Percentiles rank a stretch among this genome's conserved stretches.
Conservation (phyloP, 1,140 invertebrate species). For the Macrostomum lignano region DNA sequence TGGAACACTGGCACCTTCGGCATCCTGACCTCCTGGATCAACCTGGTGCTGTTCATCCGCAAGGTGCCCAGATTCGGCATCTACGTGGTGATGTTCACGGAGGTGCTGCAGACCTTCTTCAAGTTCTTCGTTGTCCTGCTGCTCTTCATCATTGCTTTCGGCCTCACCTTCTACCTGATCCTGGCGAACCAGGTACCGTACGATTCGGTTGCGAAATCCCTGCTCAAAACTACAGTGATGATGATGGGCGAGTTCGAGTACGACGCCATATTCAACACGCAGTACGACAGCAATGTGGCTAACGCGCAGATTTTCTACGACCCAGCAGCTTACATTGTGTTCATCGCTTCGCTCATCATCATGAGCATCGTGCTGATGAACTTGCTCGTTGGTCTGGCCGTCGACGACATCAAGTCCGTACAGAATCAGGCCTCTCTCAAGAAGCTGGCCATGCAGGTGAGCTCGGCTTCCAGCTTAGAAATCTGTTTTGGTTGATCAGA, state of each 20-base stretch:
- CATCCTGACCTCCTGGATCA: conserved; percentile 31
- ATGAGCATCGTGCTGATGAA: conserved; percentile 30
- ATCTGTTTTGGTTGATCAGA: no score
- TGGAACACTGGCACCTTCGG: conserved; percentile 30
- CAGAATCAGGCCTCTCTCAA: conserved; percentile 31
- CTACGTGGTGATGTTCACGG: conserved; percentile 34
- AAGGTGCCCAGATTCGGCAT: conserved; percentile 32
- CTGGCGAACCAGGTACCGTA: conserved; percentile 23
- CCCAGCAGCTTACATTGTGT: conserved; percentile 16
- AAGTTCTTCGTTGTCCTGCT: conserved; percentile 31
- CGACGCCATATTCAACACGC: conserved; percentile 7
- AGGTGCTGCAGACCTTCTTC: conserved; percentile 30
- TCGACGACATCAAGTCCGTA: conserved; percentile 29
- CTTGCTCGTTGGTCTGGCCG: conserved; percentile 29
- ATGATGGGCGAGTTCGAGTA: conserved; percentile 30
- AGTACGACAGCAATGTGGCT: neutral
- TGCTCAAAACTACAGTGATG: conserved; percentile 28
- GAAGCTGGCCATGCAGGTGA: conserved; percentile 31
- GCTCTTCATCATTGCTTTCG: conserved; percentile 32
- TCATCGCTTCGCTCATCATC: conserved; percentile 23
- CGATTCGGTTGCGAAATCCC: neutral
- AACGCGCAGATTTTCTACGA: conserved; percentile 9
- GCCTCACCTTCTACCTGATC: conserved; percentile 28
- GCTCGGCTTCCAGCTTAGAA: no score
- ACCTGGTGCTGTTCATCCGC: conserved; percentile 29